phyloP scores from a whole-genome alignment of 2,888 invertebrate species.

The Campoplex capitator region DNA sequence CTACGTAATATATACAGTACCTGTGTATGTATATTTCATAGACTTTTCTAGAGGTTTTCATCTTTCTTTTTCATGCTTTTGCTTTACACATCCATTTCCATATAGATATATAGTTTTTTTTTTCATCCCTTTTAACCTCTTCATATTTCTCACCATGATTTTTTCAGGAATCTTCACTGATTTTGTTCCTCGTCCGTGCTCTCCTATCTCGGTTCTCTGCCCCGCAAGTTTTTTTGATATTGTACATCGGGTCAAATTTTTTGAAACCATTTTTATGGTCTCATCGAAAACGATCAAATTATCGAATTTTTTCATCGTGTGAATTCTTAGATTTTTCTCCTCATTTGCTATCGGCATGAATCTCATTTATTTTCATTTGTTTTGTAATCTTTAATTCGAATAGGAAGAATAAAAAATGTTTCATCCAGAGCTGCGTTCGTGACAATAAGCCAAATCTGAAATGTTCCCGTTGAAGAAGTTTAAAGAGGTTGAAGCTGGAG shows the following conservation, averaged over 20 bases:
- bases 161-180: slow-evolving; percentile 31
- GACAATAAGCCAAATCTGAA: background rate
- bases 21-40: slow-evolving; percentile 63
- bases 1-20: slow-evolving; percentile 31
- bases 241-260: slow-evolving; percentile 39
- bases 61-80: slow-evolving; percentile 8
- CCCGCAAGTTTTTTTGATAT: background rate
- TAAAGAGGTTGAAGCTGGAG: background rate
- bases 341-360: background rate
- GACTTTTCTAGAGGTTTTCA: slow-evolving; percentile 57
- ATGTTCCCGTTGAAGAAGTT: background rate
- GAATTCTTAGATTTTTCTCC: background rate
- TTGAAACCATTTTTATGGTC: slow-evolving; percentile 50
- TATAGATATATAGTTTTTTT: slow-evolving; percentile 11
- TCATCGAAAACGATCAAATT: slow-evolving; percentile 46
- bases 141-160: slow-evolving; percentile 21
- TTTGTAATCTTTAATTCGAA: background rate
- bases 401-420: background rate
- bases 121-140: background rate
- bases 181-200: slow-evolving; percentile 4
- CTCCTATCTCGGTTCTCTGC: background rate
- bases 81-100: slow-evolving; percentile 1
- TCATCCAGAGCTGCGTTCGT: background rate
- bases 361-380: background rate
- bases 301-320: background rate